phyloP scores from a whole-genome alignment of 2,113 vertebrate species.

The Meleagris gallopavo region DNA sequence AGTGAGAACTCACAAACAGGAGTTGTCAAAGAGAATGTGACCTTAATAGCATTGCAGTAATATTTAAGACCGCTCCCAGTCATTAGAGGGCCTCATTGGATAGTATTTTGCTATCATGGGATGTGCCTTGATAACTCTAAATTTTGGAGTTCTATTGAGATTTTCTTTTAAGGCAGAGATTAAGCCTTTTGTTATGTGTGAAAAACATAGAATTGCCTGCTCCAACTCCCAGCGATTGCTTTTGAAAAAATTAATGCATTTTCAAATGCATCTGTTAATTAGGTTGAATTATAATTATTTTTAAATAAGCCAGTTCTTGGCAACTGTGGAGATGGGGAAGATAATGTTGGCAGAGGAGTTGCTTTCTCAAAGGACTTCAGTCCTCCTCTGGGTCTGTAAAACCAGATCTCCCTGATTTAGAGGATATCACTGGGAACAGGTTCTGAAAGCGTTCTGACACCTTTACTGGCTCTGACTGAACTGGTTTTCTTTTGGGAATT shows the following conservation, averaged over 20 bases:
- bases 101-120: not conserved
- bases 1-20: conserved; percentile 4
- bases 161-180: conserved; percentile 53
- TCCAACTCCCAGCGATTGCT: conserved; percentile 26
- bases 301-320: conserved; percentile 50
- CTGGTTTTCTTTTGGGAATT: not conserved
- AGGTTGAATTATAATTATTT: conserved; percentile 62
- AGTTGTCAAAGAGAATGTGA: not conserved
- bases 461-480: not conserved
- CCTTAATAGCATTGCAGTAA: not conserved
- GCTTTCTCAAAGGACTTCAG: not conserved
- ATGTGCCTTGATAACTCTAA: not conserved
- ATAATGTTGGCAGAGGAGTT: not conserved
- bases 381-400: not conserved
- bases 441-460: not conserved
- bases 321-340: conserved; percentile 11
- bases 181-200: conserved; percentile 61
- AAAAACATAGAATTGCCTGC: conserved; percentile 47
- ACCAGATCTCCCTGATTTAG: not conserved
- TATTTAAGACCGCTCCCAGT: not conserved
- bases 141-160: conserved; percentile 17
- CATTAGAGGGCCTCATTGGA: conserved; percentile 45
- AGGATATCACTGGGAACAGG: not conserved
- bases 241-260: conserved; percentile 38
- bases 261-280: conserved; percentile 62